phyloP scores from a whole-genome alignment of 35 echinoderm and acorn worm genomes.

The Chiridota heheva region DNA sequence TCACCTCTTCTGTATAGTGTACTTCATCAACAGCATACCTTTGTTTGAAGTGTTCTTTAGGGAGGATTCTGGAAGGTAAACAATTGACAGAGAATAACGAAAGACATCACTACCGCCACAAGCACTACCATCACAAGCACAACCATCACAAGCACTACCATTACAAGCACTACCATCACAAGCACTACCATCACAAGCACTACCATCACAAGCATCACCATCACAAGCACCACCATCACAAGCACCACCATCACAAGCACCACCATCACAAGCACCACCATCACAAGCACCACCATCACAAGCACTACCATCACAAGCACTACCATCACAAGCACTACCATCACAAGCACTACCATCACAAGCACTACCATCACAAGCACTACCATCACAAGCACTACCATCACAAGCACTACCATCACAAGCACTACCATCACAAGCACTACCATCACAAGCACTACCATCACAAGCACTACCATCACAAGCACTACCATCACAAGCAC shows the following conservation, averaged over 20 bases:
- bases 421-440: no score
- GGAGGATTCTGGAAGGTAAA: constrained; percentile 44
- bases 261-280: background rate
- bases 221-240: constrained; percentile 1
- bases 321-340: no score
- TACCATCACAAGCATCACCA: constrained; percentile 2
- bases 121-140: background rate
- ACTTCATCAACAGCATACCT: constrained; percentile 76
- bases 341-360: no score
- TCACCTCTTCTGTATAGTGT: constrained; percentile 59
- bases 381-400: no score
- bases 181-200: background rate
- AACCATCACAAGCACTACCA: constrained; percentile 1
- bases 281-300: no score
- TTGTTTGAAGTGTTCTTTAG: constrained; percentile 64
- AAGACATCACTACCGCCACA: no score
- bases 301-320: no score
- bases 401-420: no score
- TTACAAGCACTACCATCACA: constrained; percentile 22
- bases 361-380: no score
- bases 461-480: no score
- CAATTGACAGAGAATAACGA: background rate
- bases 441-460: no score
- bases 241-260: background rate
- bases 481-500: no score